Conservation (phyloP, 1,140 invertebrate species). For the Drosophila arawakana region DNA sequence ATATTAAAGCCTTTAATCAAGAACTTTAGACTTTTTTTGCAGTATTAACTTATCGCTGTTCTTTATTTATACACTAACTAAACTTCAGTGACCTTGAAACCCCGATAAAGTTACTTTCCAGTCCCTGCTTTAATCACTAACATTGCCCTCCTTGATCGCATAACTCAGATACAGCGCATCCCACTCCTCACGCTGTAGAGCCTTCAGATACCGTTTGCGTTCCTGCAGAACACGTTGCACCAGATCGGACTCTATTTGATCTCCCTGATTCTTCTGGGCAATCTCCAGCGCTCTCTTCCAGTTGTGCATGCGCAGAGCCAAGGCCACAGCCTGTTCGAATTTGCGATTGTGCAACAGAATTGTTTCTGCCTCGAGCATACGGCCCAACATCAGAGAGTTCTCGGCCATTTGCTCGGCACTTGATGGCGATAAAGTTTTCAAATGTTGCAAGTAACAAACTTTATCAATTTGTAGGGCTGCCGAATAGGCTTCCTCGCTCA, state of each 20-base stretch:
- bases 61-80: too few species aligned
- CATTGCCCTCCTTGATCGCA: constrained; percentile 85
- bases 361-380: constrained; percentile 92
- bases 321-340: constrained; percentile 90
- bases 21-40: too few species aligned
- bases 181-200: constrained; percentile 91
- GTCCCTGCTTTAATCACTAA: constrained; percentile 36
- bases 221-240: constrained; percentile 92
- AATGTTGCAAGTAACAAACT: constrained; percentile 93
- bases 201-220: constrained; percentile 90
- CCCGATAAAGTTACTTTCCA: neutral
- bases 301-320: constrained; percentile 93
- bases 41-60: too few species aligned
- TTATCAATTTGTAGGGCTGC: constrained; percentile 95
- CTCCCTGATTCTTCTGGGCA: constrained; percentile 91
- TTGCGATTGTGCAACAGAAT: constrained; percentile 92
- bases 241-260: constrained; percentile 85
- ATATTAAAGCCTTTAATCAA: too few species aligned
- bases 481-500: constrained; percentile 95
- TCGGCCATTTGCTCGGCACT: constrained; percentile 90
- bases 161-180: constrained; percentile 90
- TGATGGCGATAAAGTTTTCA: constrained; percentile 87
- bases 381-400: constrained; percentile 92
- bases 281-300: constrained; percentile 96
- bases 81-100: too few species aligned